Base-by-base conservation (phyloP, 37 sponge, comb jelly and placozoan genomes). In the Ianthella basta region DNA sequence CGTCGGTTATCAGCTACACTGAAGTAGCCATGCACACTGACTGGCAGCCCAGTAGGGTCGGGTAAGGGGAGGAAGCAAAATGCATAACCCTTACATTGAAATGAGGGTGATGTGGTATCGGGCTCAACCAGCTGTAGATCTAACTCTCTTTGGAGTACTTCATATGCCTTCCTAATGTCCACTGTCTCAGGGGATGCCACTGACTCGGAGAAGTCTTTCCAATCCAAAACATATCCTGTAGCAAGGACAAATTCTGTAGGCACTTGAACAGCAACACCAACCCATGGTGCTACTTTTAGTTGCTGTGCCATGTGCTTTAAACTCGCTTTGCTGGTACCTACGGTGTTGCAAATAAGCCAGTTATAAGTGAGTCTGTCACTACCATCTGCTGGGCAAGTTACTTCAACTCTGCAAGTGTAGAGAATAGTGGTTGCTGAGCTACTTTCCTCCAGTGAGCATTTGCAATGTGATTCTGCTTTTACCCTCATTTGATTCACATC, bases 31-130 rank as follows among this genome's bases (percentile, higher is more conserved):
- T 95, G 96, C 20, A 95, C 56, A 35, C 88, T 83, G 60, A 92
- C 88, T 44, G 96, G 96, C 50, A 89, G 75, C 15, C 64, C 72
- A 81, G 82, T 85, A 4, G 40, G 23, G 0, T 36, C 32, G 19
- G 96, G 90, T 16, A 95, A 70, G 15, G 96, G 96, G 15, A 95
- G 87, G 74, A 95, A 95, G 50, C 96, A 95, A 53, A 92, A 95
- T 4, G 85, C 86, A 36, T 85, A 83, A 0, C 95, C 92, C 40
- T 75, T 15, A 29, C 4, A 29, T 61, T 13, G 4, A 61, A 29
- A 13, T 3, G 50, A 44, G 50, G 3, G 50, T 44, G 50, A 44
- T 10, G 50, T 44, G 8, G 50, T 8, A 44, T 44, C 50, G 3
- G 6, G 6, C 50, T 10, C 50, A 44, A 44, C 50, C n/a, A n/a